Conservation (phyloP, 1,140 invertebrate genomes). For the Aphis gossypii region DNA sequence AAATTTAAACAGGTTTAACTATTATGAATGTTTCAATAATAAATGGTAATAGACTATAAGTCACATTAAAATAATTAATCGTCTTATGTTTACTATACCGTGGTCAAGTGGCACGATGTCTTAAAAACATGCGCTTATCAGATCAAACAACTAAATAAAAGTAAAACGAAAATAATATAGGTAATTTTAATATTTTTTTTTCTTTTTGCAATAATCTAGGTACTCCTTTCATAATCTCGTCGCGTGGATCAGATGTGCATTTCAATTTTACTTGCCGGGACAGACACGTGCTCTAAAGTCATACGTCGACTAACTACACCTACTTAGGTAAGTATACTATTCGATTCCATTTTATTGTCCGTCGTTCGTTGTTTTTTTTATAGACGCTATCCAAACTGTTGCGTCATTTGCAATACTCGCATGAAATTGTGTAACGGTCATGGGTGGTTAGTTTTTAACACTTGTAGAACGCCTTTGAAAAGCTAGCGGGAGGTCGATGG, state of each 20-base stretch:
- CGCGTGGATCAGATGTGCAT: background rate
- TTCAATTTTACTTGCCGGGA: background rate
- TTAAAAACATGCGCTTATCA: background rate
- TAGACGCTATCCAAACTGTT: conserved; percentile 36
- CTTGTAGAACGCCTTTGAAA: conserved; percentile 52
- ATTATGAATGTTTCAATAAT: background rate
- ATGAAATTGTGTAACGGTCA: conserved; percentile 44
- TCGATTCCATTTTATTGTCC: background rate
- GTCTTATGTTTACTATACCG: background rate
- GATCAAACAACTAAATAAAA: background rate
- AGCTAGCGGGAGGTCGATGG: conserved; percentile 48
- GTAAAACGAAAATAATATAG: background rate
- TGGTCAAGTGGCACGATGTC: background rate
- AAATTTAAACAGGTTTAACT: background rate
- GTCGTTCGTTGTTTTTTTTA: background rate
- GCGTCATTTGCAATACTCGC: background rate
- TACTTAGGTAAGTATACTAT: background rate
- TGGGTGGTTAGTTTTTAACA: conserved; percentile 54
- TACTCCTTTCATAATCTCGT: background rate
- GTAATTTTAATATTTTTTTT: background rate
- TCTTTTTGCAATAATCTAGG: background rate
- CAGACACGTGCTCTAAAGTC: background rate
- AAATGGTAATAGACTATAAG: background rate
- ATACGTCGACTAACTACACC: background rate
- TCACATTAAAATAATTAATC: background rate